Evolutionary conservation across 2,888 invertebrate species (phyloP).

Genomic region (Ypsolopha scabrella): DNA sequence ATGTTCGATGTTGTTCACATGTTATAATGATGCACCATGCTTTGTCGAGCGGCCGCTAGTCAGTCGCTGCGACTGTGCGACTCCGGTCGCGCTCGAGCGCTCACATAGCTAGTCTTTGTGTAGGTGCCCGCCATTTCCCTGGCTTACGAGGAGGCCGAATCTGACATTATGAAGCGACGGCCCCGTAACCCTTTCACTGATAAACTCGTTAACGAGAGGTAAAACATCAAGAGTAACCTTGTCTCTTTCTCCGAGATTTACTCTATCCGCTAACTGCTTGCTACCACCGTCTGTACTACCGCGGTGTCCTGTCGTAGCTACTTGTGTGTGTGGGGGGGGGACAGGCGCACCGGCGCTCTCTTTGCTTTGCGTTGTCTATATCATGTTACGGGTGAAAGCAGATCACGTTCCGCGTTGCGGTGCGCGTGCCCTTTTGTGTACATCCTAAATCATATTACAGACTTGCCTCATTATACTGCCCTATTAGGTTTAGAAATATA

Average conservation of each 20-base stretch:
- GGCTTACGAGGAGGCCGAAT: slow-evolving; percentile 98
- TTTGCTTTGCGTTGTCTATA: slow-evolving; percentile 33
- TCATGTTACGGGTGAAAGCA: slow-evolving; percentile 14
- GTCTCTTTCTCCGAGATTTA: neutral
- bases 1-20: slow-evolving; percentile 63
- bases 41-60: slow-evolving; percentile 24
- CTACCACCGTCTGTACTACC: slow-evolving; percentile 53
- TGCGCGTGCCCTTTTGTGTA: too few species aligned
- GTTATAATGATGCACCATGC: slow-evolving; percentile 49
- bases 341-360: slow-evolving; percentile 20
- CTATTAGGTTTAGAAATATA: too few species aligned
- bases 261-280: slow-evolving; percentile 67
- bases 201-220: slow-evolving; percentile 99
- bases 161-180: slow-evolving; percentile 98
- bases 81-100: slow-evolving; percentile 26
- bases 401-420: neutral
- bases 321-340: slow-evolving; percentile 54
- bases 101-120: slow-evolving; percentile 69
- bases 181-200: slow-evolving; percentile 97
- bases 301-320: slow-evolving; percentile 56
- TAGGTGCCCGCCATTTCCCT: slow-evolving; percentile 98
- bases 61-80: slow-evolving; percentile 15
- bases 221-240: slow-evolving; percentile 60
- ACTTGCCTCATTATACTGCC: too few species aligned
- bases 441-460: too few species aligned